phyloP scores from a whole-genome alignment of 2,113 vertebrate genomes.

The Siniperca chuatsi region DNA sequence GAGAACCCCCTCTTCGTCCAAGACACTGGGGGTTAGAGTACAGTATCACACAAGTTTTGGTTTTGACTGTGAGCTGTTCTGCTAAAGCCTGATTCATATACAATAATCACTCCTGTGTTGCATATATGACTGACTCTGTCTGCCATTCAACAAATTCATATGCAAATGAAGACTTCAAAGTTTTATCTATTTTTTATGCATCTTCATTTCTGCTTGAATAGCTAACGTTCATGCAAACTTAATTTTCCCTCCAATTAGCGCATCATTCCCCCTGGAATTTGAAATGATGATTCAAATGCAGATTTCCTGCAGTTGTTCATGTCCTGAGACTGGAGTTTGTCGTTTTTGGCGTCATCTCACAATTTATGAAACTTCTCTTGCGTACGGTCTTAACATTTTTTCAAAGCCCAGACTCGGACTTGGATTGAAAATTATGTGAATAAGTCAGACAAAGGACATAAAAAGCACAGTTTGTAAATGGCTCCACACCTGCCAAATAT shows the following conservation, averaged over 20 bases:
- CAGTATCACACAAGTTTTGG: conserved; percentile 38
- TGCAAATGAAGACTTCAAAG: conserved; percentile 24
- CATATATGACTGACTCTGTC: conserved; percentile 9
- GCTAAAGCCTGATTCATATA: conserved; percentile 21
- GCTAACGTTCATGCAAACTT: conserved; percentile 35
- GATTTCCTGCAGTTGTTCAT: conserved; percentile 43
- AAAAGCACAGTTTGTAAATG: conserved; percentile 12
- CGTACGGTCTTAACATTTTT: background rate
- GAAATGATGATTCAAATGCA: conserved; percentile 46
- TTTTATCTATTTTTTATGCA: conserved; percentile 1
- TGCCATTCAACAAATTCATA: conserved; percentile 29
- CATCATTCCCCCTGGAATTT: conserved; percentile 25
- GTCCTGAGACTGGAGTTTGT: conserved; percentile 47
- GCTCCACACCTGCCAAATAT: conserved; percentile 16
- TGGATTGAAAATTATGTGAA: conserved; percentile 20
- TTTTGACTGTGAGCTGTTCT: conserved; percentile 41
- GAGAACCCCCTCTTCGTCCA: conserved; percentile 37
- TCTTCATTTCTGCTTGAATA: conserved; percentile 30
- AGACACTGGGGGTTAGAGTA: conserved; percentile 68
- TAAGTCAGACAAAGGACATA: conserved; percentile 10
- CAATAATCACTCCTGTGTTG: conserved; percentile 9
- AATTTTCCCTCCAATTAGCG: conserved; percentile 40
- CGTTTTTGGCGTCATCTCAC: conserved; percentile 19
- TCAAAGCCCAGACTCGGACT: background rate
- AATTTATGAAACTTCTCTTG: conserved; percentile 7